Base-by-base conservation (phyloP, 2,797 vertebrate species). In the Phrynocephalus vlangalii region DNA sequence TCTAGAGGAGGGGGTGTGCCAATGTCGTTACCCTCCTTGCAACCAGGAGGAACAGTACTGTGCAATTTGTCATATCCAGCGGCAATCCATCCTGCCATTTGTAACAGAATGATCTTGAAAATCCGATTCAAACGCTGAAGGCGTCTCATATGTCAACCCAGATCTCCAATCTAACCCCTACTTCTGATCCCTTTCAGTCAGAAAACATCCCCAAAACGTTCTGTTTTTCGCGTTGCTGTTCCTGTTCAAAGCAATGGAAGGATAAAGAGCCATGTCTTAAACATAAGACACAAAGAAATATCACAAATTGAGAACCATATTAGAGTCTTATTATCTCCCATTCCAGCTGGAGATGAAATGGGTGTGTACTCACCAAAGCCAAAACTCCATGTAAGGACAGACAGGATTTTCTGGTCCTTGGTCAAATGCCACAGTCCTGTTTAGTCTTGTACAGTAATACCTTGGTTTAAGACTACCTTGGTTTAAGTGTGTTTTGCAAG, bases 1-100 rank as follows among this genome's bases (percentile, higher is more conserved):
- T 60, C 76, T 60, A 44, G 90, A 89, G 88, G 86, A 94, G 87
- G 86, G 88, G 90, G 22, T 73, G 38, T 75, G 13, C 48, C 26
- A 80, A 11, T 8, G 11, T 44, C 63, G n/a, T 20, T 79, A 30
- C 38, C 63, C 52, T 50, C 67, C 28, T 60, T 71, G 28, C 16
- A 80, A 30, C n/a, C 28, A 70, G 75, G 38, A 79, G 50, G 16
- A 28, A 15, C 22, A 28, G 9, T 33, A 52, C 13, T 63, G 33
- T 48, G 4, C 11, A 22, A 30, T 85, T 75, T 60, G 60, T 16
- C 60, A 63, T 63, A 16, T 16, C 18, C 60, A 63, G 60, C 10
- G 0, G 5, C 50, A 28, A 44, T 48, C 73, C 0, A 0, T n/a
- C 30, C 1, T 52, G 8, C 26, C 50, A 63, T 83, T 1, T 15